Base-by-base conservation (phyloP, 2,888 invertebrate genomes). In the Xanthia togata region DNA sequence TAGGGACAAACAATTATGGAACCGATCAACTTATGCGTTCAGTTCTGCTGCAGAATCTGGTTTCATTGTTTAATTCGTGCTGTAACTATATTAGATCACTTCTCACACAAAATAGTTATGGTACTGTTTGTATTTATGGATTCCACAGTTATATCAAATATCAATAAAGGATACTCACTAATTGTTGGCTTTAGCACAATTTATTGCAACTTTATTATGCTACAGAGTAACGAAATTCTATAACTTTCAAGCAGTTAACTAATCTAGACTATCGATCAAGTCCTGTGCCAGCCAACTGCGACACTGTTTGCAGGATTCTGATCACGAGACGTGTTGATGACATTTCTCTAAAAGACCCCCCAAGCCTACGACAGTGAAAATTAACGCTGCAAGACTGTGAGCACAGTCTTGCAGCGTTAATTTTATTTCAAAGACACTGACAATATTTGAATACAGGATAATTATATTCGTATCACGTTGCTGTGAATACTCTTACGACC, bases 271-370 rank as follows among this genome's bases (percentile, higher is more conserved):
- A 82, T 88, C 73, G 80, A 79, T 83, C 77, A 81, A 73, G 55
- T 50, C 63, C 12, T 67, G 26, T 23, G 47, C 53, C 38, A 60
- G 62, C 41, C 44, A 77, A 35, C 41, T 59, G 67, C 38, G 53
- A 50, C 44, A 57, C n/a, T 69, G 55, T 59, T 74, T 63, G 38
- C 68, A 44, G 76, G 82, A 90, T 90, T 90, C 90, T 60, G 81
- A 87, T 88, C 89, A 90, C 88, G 89, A 57, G 77, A 76, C 57
- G n/a, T 71, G 60, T 83, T 86, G 83, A 88, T 89, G 88, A 83
- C 87, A 88, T 78, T 84, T 79, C 74, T 75, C 70, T 87, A 86
- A 86, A 86, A 84, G 74, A 76, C 77, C 72, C 76, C 55, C 69
- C 73, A 68, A 74, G 76, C 71, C 73, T 63, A 63, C 76, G 79